phyloP scores from a whole-genome alignment of 2,797 vertebrate species.

The Brachymystax lenok region DNA sequence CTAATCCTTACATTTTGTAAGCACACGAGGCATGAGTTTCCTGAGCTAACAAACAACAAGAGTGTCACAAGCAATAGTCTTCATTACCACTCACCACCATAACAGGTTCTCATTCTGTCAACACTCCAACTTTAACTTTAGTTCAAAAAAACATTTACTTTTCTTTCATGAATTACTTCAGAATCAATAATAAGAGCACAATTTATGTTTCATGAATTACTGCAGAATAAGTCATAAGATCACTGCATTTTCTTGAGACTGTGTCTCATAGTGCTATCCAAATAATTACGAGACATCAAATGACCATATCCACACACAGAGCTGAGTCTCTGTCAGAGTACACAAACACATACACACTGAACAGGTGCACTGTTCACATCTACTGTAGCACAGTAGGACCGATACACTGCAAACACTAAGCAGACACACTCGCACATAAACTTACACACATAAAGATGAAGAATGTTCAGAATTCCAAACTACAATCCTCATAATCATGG shows the following conservation, averaged over 20 bases:
- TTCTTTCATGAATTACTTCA: neutral
- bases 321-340: constrained; percentile 50
- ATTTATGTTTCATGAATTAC: too few species aligned
- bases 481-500: constrained; percentile 46
- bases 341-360: constrained; percentile 32
- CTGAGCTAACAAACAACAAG: constrained; percentile 29
- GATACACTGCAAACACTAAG: neutral
- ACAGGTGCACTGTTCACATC: neutral
- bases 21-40: neutral
- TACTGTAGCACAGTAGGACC: too few species aligned
- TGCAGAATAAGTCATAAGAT: too few species aligned
- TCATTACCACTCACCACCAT: constrained; percentile 63
- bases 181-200: neutral
- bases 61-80: constrained; percentile 72
- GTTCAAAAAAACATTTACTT: constrained; percentile 24
- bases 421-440: constrained; percentile 47
- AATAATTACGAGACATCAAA: constrained; percentile 66
- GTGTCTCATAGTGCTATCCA: constrained; percentile 47
- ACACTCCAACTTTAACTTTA: constrained; percentile 29
- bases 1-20: constrained; percentile 54
- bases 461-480: too few species aligned
- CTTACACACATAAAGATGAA: constrained; percentile 47
- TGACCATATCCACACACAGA: constrained; percentile 39
- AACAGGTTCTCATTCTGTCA: constrained; percentile 71
- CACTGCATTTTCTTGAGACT: constrained; percentile 8